phyloP scores from a whole-genome alignment of 2,888 invertebrate species.

The Nowickia ferox region DNA sequence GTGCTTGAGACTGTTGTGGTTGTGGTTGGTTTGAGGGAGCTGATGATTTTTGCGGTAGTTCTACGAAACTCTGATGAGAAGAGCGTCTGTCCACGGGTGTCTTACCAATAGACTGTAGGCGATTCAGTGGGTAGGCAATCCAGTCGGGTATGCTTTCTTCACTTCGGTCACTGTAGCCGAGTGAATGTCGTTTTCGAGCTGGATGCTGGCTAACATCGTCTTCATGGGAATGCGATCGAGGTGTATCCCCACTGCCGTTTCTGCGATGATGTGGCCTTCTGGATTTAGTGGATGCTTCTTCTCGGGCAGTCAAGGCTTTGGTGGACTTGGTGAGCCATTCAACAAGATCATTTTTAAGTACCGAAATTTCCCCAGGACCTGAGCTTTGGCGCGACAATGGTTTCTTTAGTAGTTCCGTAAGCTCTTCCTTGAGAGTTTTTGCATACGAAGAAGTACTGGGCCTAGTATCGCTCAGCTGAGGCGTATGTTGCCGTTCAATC shows the following conservation, averaged over 20 bases:
- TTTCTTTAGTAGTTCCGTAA: constrained; percentile 82
- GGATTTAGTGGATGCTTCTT: constrained; percentile 68
- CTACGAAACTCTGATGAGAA: constrained; percentile 75
- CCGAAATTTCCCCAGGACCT: constrained; percentile 82
- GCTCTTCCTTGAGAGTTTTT: constrained; percentile 80
- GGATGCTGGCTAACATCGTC: constrained; percentile 78
- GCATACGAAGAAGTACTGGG: constrained; percentile 79
- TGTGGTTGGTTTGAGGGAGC: constrained; percentile 73
- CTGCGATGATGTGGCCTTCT: constrained; percentile 80
- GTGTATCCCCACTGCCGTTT: constrained; percentile 81
- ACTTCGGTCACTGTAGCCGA: constrained; percentile 81
- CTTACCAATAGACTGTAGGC: constrained; percentile 81
- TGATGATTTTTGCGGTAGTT: constrained; percentile 73
- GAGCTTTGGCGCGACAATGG: constrained; percentile 82
- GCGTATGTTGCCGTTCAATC: constrained; percentile 75
- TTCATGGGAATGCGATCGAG: constrained; percentile 81
- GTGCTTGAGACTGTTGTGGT: constrained; percentile 71
- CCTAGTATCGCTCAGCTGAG: constrained; percentile 74
- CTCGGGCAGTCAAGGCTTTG: constrained; percentile 70
- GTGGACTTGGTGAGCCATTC: constrained; percentile 82
- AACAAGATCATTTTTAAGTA: constrained; percentile 82
- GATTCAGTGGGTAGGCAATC: constrained; percentile 82
- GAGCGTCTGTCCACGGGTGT: constrained; percentile 70
- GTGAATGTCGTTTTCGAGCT: constrained; percentile 81
- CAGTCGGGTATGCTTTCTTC: constrained; percentile 81